A percentile compares a stretch with the other conserved stretches of the same genome.
These are phyloP conservation scores for Platerodrilus igneus DNA, from an alignment of 2,888 invertebrate species.

Conservation along the genomic window DNA sequence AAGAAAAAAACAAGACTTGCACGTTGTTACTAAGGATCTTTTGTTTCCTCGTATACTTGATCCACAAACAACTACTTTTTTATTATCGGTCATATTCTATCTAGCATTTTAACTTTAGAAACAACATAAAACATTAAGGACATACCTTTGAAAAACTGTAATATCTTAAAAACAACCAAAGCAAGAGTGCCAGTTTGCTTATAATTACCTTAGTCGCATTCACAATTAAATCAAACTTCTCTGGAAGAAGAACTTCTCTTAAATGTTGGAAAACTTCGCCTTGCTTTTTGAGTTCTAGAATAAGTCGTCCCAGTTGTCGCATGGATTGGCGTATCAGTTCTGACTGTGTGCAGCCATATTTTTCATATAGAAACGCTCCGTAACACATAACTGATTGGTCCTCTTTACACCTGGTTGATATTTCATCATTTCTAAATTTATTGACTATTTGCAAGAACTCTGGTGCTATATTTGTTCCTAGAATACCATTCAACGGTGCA, in stretches of 20 bases:
- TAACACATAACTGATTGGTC: background rate
- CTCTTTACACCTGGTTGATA: background rate
- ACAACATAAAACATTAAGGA: too few relatives aligned
- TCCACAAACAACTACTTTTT: too few relatives aligned
- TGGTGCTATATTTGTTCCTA: background rate
- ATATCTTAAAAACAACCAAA: too few relatives aligned
- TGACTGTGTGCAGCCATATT: slow-evolving; percentile 16
- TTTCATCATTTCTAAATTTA: slow-evolving; percentile 7
- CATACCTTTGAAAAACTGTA: too few relatives aligned
- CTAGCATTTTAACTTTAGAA: too few relatives aligned
- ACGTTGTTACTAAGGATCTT: too few relatives aligned
- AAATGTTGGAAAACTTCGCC: background rate
- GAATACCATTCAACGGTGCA: slow-evolving; percentile 1
- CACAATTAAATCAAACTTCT: slow-evolving; percentile 12
- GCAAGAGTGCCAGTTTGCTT: too few relatives aligned
- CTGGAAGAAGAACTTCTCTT: slow-evolving; percentile 8
- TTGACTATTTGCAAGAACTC: slow-evolving; percentile 1
- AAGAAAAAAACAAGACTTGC: too few relatives aligned
- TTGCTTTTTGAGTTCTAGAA: slow-evolving; percentile 5
- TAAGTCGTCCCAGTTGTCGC: slow-evolving; percentile 20
- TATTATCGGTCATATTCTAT: too few relatives aligned
- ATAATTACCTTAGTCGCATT: slow-evolving; percentile 11
- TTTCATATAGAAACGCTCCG: slow-evolving; percentile 19
- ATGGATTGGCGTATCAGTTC: slow-evolving; percentile 21
- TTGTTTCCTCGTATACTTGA: too few relatives aligned